Base-by-base conservation (phyloP, 2,888 invertebrate genomes). In the Ophioninae sp. region DNA sequence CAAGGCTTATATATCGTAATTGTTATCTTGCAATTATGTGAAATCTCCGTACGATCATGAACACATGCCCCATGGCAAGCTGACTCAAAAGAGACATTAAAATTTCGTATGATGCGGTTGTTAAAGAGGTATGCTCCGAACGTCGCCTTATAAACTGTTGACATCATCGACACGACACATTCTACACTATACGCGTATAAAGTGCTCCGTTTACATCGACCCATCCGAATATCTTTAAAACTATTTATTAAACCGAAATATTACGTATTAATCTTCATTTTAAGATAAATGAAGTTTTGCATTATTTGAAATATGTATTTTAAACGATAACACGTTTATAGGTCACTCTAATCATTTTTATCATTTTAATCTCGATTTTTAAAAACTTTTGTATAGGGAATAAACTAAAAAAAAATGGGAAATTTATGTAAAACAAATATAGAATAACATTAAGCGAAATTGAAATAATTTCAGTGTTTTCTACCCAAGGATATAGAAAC, bases 1-100 rank as follows among this genome's bases (percentile, higher is more conserved):
- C 22, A 17, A 68, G 9, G n/a, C 20, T 51, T 23, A 51, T 68
- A 68, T 68, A 51, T n/a, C 68, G 22, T 51, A 51, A 68, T 51
- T n/a, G 22, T 68, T 68, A 68, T 68, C 68, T 51, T 23, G 51
- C 30, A 8, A 51, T 51, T 51, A 9, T 13, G 23, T 67, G n/a
- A 3, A n/a, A 68, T 23, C 68, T 68, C 23, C 17, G 23, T 68
- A 30, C 51, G 51, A 20, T 51, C 68, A 51, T 8, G 39, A 23
- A 23, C 68, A 68, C 51, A 17, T 13, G 17, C 6, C 5, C 17
- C 51, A 10, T 51, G 51, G 8, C 23, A 7, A 51, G 8, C n/a
- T 39, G 65, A 1, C 37, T 39, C 30, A 44, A 41, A 17, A 51
- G 51, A 51, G 13, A 51, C 51, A 51, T 6, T 5, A 17, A 51